Conservation (phyloP, 2,888 invertebrate species). For the Cheilosia pagana region DNA sequence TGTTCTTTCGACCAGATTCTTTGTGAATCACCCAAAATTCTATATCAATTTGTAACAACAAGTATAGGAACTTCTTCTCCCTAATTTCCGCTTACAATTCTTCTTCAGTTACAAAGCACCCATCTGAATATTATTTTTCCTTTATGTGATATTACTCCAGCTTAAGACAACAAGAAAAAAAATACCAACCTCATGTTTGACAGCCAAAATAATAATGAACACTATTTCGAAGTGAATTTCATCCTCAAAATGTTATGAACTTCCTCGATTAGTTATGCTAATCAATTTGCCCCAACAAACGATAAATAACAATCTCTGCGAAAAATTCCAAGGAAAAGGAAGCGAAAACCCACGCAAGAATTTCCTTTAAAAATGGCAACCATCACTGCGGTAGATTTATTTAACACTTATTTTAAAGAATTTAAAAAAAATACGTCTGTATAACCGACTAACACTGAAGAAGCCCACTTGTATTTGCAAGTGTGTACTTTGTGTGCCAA, state of each 20-base stretch:
- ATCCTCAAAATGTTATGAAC: conserved; percentile 55
- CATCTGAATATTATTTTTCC: too few species aligned
- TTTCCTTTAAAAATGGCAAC: conserved; percentile 23
- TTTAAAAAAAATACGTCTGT: conserved; percentile 3
- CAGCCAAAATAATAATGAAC: conserved; percentile 18
- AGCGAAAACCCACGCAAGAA: conserved; percentile 21
- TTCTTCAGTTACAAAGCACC: too few species aligned
- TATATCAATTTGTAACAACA: too few species aligned
- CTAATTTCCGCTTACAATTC: too few species aligned
- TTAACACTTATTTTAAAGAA: conserved; percentile 4
- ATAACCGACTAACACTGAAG: neutral
- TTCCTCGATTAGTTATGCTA: conserved; percentile 65
- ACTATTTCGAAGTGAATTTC: conserved; percentile 34
- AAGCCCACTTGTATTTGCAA: neutral
- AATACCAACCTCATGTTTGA: neutral
- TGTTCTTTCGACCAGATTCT: too few species aligned
- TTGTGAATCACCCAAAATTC: too few species aligned
- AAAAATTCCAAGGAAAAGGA: conserved; percentile 4
- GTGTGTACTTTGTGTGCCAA: conserved; percentile 37
- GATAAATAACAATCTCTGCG: conserved; percentile 42
- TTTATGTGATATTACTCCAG: too few species aligned
- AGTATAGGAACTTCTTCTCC: too few species aligned
- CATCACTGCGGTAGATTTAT: conserved; percentile 26
- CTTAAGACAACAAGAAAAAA: neutral
- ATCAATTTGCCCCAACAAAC: conserved; percentile 52